Conservation (phyloP, 2,888 invertebrate species). For the Brachyptera risi region DNA sequence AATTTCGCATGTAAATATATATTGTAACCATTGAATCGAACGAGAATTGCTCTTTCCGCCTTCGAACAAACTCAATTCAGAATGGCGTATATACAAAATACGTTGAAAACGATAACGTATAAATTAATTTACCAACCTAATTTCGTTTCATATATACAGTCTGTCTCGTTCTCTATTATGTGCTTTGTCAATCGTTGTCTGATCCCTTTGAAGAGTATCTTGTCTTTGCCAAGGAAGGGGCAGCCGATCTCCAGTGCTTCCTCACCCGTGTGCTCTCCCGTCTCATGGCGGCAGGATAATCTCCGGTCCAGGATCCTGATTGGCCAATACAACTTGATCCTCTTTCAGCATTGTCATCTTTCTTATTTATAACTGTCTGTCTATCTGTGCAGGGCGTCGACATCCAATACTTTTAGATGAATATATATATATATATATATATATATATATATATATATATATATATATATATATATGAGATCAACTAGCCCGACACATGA, state of each 20-base stretch:
- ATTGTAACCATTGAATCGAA: too few relatives aligned
- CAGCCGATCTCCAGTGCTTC: neutral
- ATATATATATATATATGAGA: too few relatives aligned
- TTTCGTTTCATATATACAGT: too few relatives aligned
- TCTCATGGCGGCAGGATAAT: constrained; percentile 1
- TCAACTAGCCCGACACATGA: neutral
- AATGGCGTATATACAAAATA: neutral
- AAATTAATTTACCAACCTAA: neutral
- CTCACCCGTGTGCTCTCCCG: neutral
- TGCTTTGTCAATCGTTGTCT: too few relatives aligned
- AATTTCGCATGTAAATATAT: constrained; percentile 9
- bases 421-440: too few relatives aligned
- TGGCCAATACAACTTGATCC: constrained; percentile 20
- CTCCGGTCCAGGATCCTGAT: constrained; percentile 21
- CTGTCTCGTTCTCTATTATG: neutral
- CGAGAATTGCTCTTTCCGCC: constrained; percentile 2
- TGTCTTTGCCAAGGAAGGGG: neutral
- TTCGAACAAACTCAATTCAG: constrained; percentile 3
- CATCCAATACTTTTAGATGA: constrained; percentile 20
- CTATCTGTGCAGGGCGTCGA: constrained; percentile 17
- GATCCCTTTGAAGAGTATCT: too few relatives aligned
- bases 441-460: too few relatives aligned
- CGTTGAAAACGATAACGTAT: neutral
- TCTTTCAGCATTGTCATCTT: constrained; percentile 23
- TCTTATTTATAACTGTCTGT: constrained; percentile 7